Base-by-base conservation (phyloP, 1,140 invertebrate genomes). In the Monomorium pharaonis region DNA sequence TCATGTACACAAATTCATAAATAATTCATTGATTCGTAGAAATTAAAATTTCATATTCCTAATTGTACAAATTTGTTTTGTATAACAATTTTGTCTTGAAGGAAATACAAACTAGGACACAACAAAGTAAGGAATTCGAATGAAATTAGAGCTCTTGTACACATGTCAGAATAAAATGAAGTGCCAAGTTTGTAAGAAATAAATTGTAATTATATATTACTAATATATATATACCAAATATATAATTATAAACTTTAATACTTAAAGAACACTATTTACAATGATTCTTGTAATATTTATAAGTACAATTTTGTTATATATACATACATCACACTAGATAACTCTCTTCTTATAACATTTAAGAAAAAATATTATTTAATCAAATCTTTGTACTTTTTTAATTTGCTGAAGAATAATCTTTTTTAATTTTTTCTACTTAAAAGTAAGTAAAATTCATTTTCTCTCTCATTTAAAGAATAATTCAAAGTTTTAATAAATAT, bases 21-120 rank as follows among this genome's bases (percentile, higher is more conserved):
- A 74, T n/a, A 67, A 16, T 58, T 88, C 12, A 24, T 75, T 58
- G 49, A 4, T 88, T 58, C 76, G n/a, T 56, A 44, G 60, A 72
- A 21, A 44, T 70, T 74, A 56, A 51, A 80, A 83, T 86, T 58
- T 44, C 60, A 60, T 75, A 49, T 76, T 84, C 10, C 2, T 63
- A 33, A n/a, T 77, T 80, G 63, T 56, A 84, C 24, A 60, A 86
- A 86, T 42, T 33, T 51, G 74, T 86, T 89, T 89, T 84, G 18
- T 76, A 72, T 54, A 86, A 76, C 54, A 42, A 62, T 87, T 42
- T 60, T 51, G 42, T 62, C n/a, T 54, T 16, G 30, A 65, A 54
- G 18, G 9, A 56, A 33, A 72, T 24, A 47, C 3, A 47, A 3
- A 33, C 27, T 67, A 65, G 44, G 14, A 67, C 16, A 27, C 16